Conservation (phyloP, 1,140 invertebrate species). For the Drosophila yakuba region DNA sequence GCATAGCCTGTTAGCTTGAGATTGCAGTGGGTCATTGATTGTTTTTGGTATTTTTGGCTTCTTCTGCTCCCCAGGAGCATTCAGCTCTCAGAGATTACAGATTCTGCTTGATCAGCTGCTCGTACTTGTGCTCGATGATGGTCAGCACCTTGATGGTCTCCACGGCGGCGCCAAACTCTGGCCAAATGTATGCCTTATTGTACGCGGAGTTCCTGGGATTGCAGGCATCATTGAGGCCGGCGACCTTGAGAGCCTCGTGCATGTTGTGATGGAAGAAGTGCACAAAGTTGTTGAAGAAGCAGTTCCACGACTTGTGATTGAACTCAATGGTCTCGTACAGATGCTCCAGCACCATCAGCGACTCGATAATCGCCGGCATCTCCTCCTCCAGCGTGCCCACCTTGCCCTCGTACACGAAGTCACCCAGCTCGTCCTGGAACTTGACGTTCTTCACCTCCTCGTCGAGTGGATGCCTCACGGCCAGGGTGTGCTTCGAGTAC, state of each 20-base stretch:
- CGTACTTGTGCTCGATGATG: slow-evolving; percentile 32
- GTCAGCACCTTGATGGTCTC: slow-evolving; percentile 41
- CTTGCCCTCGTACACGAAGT: background rate
- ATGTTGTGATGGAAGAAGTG: slow-evolving; percentile 36
- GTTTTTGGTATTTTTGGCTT: slow-evolving; percentile 21
- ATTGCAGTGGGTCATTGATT: slow-evolving; percentile 20
- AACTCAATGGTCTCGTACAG: background rate
- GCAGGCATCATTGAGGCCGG: background rate
- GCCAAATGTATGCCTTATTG: background rate
- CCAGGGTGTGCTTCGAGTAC: background rate
- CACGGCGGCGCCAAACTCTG: slow-evolving; percentile 5
- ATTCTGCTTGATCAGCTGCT: background rate
- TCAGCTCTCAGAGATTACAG: no score
- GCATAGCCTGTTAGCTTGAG: slow-evolving; percentile 12
- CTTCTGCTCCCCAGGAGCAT: background rate
- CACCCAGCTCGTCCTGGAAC: background rate
- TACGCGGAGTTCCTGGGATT: background rate
- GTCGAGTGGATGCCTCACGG: slow-evolving; percentile 39
- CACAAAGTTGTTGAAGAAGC: background rate
- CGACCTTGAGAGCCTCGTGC: background rate
- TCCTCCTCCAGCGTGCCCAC: slow-evolving; percentile 1
- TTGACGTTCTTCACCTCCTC: background rate
- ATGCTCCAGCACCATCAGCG: slow-evolving; percentile 17
- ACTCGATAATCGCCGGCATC: slow-evolving; percentile 22
- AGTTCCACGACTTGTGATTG: background rate